Base-by-base conservation (phyloP, 1,140 invertebrate genomes). In the Drosophila sucinea region DNA sequence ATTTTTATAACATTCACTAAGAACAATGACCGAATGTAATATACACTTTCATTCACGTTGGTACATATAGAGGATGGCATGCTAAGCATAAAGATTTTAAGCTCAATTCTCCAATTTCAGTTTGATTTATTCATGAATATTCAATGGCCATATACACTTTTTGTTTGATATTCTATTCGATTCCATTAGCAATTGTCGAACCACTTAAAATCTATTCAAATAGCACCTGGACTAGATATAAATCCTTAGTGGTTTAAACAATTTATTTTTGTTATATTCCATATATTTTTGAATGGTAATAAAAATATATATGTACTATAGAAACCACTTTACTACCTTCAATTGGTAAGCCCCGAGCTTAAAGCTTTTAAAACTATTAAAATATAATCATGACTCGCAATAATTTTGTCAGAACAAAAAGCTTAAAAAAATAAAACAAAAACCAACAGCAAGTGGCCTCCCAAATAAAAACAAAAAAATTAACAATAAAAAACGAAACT, bases 391-490 rank as follows among this genome's bases (percentile, higher is more conserved):
- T 27, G 23, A 27, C 25, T 10, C 7, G 44, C 44, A 51, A 51
- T 51, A 25, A 51, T 51, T 51, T 38, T 38, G 35, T 8, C 10
- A 11, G 35, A 38, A 3, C 11, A 38, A 38, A 38, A 38, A 38
- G 55, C 17, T 67, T 67, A 27, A 51, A 51, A 27, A 51, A 51
- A 51, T 51, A 51, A 25, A 51, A 51, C 25, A 8, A 51, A 47
- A 47, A 27, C 2, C 6, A 51, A 27, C 44, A 17, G 3, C 40
- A 33, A 69, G 51, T 64, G 25, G 54, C 33, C 60, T 60, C 56
- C 54, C 55, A 71, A 70, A 67, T 67, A 75, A 55, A 68, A 72
- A 72, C 44, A 57, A 55, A 23, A 38, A 47, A 58, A 73, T 3
- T 4, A 44, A 33, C 11, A 33, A 64, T 60, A 70, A 3, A 35